Evolutionary conservation across 2,888 invertebrate genomes (phyloP).

Genomic region (Aquatica leii): DNA sequence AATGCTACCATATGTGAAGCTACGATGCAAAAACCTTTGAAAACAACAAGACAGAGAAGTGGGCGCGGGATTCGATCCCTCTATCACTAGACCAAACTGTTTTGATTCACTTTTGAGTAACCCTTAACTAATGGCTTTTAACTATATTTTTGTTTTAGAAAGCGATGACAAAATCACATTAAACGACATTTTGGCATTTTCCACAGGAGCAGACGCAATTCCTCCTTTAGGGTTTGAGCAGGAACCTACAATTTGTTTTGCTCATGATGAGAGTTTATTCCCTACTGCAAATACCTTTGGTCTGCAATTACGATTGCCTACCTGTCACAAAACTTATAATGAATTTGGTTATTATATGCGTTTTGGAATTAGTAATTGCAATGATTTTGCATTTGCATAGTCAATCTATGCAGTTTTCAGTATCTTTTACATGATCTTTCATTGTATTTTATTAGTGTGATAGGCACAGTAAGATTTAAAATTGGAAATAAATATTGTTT

Average conservation of each 20-base stretch:
- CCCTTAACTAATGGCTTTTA: background rate
- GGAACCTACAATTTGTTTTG: background rate
- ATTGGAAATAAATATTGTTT: conserved; percentile 6
- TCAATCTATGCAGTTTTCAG: background rate
- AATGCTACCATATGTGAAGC: background rate
- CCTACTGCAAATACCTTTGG: conserved; percentile 7
- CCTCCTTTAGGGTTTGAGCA: conserved; percentile 13
- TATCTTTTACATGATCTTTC: background rate
- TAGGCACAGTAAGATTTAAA: background rate
- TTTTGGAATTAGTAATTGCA: conserved; percentile 10
- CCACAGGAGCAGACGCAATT: conserved; percentile 9
- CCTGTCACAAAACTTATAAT: conserved; percentile 10
- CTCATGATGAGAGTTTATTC: conserved; percentile 5
- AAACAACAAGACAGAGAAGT: background rate
- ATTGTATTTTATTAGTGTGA: conserved; percentile 2
- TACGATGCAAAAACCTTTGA: background rate
- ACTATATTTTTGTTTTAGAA: conserved; percentile 13
- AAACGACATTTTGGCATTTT: conserved; percentile 3
- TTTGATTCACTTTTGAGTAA: background rate
- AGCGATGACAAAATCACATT: background rate
- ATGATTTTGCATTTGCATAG: conserved; percentile 12
- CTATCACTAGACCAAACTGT: background rate
- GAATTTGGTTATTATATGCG: background rate
- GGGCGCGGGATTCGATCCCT: background rate
- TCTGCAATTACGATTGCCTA: conserved; percentile 9